Conservation (phyloP, 2,797 vertebrate genomes). For the Pyrocephalus nanus region DNA sequence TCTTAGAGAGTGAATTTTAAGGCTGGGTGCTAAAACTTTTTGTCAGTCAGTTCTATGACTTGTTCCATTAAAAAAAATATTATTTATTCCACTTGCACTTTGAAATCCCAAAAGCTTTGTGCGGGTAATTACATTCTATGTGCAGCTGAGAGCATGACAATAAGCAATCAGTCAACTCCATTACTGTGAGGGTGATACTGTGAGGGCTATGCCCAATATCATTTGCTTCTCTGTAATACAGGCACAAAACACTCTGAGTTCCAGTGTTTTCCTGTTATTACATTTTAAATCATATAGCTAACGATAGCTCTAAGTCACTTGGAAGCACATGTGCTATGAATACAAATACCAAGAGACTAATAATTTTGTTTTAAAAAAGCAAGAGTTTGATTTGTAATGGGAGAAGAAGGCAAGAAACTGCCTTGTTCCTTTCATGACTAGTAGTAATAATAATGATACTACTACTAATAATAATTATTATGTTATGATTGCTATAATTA, state of each 20-base stretch:
- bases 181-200: not conserved
- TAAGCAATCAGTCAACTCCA: conserved; percentile 45
- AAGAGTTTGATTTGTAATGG: conserved; percentile 4
- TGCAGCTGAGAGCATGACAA: conserved; percentile 1
- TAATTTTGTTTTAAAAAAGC: conserved; percentile 1
- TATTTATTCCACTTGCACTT: conserved; percentile 9
- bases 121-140: conserved; percentile 35
- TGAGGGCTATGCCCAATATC: not conserved
- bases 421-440: not conserved
- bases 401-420: not conserved
- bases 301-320: conserved; percentile 14
- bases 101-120: conserved; percentile 29
- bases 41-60: not conserved
- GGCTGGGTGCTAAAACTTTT: conserved; percentile 6
- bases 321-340: not conserved
- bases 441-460: not conserved
- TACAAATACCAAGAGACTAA: not conserved
- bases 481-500: not conserved
- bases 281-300: conserved; percentile 59
- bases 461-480: not conserved
- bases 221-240: conserved; percentile 35
- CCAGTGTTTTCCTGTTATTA: conserved; percentile 45
- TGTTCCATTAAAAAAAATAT: not conserved
- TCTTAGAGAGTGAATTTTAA: not conserved
- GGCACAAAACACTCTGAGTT: not conserved